Evolutionary conservation across 2,797 vertebrate species (phyloP).

Genomic region (Galaxias olidus): DNA sequence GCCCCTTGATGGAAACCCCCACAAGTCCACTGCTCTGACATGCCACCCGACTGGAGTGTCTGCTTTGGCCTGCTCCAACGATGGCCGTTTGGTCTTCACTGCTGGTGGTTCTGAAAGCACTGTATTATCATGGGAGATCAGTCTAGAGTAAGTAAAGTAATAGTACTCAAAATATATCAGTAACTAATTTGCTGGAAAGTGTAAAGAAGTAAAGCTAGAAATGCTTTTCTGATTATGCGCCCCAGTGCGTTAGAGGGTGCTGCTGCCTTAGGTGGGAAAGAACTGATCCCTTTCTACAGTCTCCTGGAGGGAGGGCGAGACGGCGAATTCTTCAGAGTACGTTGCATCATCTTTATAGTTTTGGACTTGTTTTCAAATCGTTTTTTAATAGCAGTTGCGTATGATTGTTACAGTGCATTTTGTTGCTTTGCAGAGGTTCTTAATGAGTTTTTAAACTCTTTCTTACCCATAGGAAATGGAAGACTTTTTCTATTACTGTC

Average conservation of each 20-base stretch:
- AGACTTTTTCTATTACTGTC: constrained; percentile 91
- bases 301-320: constrained; percentile 87
- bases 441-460: constrained; percentile 6
- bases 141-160: constrained; percentile 72
- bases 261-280: constrained; percentile 83
- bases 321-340: constrained; percentile 87
- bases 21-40: constrained; percentile 82
- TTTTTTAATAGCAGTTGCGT: no score
- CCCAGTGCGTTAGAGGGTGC: constrained; percentile 84
- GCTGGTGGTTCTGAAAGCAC: constrained; percentile 80
- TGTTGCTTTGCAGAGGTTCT: background rate
- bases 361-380: no score
- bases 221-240: background rate
- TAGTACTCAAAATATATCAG: background rate
- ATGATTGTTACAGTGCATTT: no score
- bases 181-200: background rate
- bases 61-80: constrained; percentile 77
- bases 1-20: constrained; percentile 91
- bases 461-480: constrained; percentile 84
- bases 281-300: constrained; percentile 84
- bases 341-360: constrained; percentile 20
- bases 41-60: constrained; percentile 83
- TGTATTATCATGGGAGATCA: constrained; percentile 84
- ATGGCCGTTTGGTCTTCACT: constrained; percentile 83
- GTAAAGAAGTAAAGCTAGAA: background rate